Conservation (phyloP, 2,113 vertebrate species). For the Thalassoma bifasciatum region DNA sequence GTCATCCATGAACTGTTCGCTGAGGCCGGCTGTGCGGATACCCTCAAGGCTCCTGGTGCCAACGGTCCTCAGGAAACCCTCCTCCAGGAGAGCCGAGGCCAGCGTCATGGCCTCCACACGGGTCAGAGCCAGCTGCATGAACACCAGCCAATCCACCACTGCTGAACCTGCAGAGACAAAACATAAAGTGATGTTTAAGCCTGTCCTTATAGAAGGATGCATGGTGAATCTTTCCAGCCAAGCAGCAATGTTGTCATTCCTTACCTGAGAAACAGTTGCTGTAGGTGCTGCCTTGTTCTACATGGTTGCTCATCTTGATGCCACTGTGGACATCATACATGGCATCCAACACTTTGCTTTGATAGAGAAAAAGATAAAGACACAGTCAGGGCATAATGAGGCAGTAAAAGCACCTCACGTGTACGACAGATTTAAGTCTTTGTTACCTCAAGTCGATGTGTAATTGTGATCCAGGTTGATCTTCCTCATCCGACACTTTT, state of each 20-base stretch:
- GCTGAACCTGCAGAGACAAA: slow-evolving; percentile 84
- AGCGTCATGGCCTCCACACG: slow-evolving; percentile 90
- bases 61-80: slow-evolving; percentile 87
- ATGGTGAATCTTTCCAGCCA: too few relatives aligned
- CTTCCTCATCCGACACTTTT: slow-evolving; percentile 67
- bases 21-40: slow-evolving; percentile 82
- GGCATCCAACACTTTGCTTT: slow-evolving; percentile 90
- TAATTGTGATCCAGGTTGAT: slow-evolving; percentile 78
- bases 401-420: not conserved
- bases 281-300: slow-evolving; percentile 91
- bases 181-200: not conserved
- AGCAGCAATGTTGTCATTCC: not conserved
- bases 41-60: slow-evolving; percentile 87
- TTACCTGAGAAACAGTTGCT: slow-evolving; percentile 94
- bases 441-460: slow-evolving; percentile 90
- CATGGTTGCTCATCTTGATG: slow-evolving; percentile 87
- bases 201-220: not conserved
- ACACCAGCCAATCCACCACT: slow-evolving; percentile 95
- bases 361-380: slow-evolving; percentile 1
- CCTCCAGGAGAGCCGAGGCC: slow-evolving; percentile 91
- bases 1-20: slow-evolving; percentile 91
- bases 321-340: slow-evolving; percentile 90
- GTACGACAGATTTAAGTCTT: not conserved
- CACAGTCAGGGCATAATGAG: not conserved
- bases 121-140: slow-evolving; percentile 83